phyloP scores from a whole-genome alignment of 2,113 vertebrate species.

The Sceloporus undulatus region DNA sequence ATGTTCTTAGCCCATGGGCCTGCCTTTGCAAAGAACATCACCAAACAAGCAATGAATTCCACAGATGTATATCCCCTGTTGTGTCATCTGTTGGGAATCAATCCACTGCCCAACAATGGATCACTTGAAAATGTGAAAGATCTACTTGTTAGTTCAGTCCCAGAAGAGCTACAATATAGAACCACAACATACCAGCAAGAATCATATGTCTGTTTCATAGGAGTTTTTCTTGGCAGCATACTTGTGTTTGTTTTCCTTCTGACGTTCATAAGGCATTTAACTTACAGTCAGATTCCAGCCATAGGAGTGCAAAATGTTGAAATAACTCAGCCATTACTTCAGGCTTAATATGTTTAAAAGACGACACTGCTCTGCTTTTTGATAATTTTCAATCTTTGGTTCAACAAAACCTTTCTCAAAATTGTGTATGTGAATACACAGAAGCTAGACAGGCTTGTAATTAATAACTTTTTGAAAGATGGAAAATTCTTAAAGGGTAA shows the following conservation, averaged over 20 bases:
- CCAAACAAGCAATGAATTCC: slow-evolving; percentile 82
- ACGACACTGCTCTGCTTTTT: neutral
- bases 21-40: slow-evolving; percentile 84
- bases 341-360: slow-evolving; percentile 71
- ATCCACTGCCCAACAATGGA: slow-evolving; percentile 87
- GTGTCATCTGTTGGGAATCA: slow-evolving; percentile 87
- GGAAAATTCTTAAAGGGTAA: too few species aligned
- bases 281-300: slow-evolving; percentile 78
- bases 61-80: slow-evolving; percentile 92
- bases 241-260: slow-evolving; percentile 87
- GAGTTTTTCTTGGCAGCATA: slow-evolving; percentile 81
- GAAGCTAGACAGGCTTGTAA: neutral
- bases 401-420: slow-evolving; percentile 1
- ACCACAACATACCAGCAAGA: slow-evolving; percentile 28
- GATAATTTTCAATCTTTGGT: slow-evolving; percentile 10
- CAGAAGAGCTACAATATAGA: slow-evolving; percentile 31
- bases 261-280: slow-evolving; percentile 84
- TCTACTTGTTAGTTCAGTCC: slow-evolving; percentile 75
- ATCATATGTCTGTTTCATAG: slow-evolving; percentile 79
- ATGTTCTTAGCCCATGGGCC: slow-evolving; percentile 91
- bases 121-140: slow-evolving; percentile 83
- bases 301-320: slow-evolving; percentile 80
- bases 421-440: neutral
- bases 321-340: slow-evolving; percentile 88
- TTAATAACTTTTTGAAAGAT: neutral